phyloP scores from a whole-genome alignment of 2,113 vertebrate genomes.

The Atlantisia rogersi region DNA sequence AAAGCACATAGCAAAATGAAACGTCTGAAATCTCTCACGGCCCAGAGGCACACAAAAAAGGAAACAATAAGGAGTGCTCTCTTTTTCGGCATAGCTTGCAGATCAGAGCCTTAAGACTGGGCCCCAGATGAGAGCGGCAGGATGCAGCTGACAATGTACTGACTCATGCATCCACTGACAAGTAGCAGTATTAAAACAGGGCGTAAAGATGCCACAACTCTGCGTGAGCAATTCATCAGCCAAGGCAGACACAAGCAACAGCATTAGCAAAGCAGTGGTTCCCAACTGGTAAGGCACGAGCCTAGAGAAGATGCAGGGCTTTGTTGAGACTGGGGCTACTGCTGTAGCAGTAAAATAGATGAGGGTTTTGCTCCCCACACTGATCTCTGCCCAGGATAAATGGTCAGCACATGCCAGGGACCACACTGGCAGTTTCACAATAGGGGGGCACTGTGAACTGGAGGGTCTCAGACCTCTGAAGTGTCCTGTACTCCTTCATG shows the following conservation, averaged over 20 bases:
- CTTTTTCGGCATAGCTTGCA: neutral
- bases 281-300: neutral
- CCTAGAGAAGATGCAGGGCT: neutral
- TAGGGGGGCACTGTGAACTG: neutral
- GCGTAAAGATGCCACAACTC: slow-evolving; percentile 55
- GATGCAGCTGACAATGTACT: slow-evolving; percentile 38
- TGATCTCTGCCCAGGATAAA: neutral
- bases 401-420: neutral
- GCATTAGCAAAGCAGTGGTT: neutral
- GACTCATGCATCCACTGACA: slow-evolving; percentile 59
- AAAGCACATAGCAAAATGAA: neutral
- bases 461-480: neutral
- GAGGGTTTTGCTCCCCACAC: neutral
- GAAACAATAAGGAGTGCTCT: neutral
- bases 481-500: neutral
- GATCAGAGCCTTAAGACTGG: slow-evolving; percentile 10
- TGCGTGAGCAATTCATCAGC: neutral
- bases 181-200: slow-evolving; percentile 54
- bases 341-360: neutral
- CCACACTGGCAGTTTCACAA: rapidly evolving
- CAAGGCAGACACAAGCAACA: slow-evolving; percentile 41
- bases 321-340: neutral
- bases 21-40: rapidly evolving
- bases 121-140: slow-evolving; percentile 47
- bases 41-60: neutral